These are phyloP conservation scores for Ellobius talpinus DNA, from an alignment of 2,113 vertebrate species.

Conservation along the genomic window DNA sequence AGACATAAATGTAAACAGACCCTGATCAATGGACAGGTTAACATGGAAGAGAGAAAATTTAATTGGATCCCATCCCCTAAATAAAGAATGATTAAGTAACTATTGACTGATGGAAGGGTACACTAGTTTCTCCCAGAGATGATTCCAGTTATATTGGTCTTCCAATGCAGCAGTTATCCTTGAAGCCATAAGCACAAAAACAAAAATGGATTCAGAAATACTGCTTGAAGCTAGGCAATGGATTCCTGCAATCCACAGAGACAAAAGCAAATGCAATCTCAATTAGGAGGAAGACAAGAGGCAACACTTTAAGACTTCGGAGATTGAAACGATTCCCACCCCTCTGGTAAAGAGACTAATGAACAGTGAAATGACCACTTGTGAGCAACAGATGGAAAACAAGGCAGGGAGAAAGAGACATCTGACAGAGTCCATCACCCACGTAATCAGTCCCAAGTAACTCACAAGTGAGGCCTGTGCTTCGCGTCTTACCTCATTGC, in stretches of 20 bases:
- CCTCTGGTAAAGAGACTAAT: conserved; percentile 59
- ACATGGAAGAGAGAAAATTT: not conserved
- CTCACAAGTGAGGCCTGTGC: not conserved
- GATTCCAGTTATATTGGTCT: not conserved
- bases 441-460: conserved; percentile 50
- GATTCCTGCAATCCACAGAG: not conserved
- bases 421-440: conserved; percentile 54
- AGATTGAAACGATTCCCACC: conserved; percentile 60
- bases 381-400: conserved; percentile 72
- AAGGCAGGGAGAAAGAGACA: not conserved
- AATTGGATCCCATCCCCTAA: not conserved
- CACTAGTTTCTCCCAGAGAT: not conserved
- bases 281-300: conserved; percentile 61
- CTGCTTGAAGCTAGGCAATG: conserved; percentile 42
- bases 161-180: not conserved
- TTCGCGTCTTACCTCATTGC: not conserved
- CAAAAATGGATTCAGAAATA: not conserved
- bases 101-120: not conserved
- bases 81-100: not conserved
- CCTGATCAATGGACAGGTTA: not conserved
- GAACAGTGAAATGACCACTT: conserved; percentile 73
- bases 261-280: conserved; percentile 52
- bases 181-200: not conserved
- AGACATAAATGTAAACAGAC: not conserved
- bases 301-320: not conserved